phyloP scores from a whole-genome alignment of 1,140 invertebrate genomes.

The Melanaphis sacchari region DNA sequence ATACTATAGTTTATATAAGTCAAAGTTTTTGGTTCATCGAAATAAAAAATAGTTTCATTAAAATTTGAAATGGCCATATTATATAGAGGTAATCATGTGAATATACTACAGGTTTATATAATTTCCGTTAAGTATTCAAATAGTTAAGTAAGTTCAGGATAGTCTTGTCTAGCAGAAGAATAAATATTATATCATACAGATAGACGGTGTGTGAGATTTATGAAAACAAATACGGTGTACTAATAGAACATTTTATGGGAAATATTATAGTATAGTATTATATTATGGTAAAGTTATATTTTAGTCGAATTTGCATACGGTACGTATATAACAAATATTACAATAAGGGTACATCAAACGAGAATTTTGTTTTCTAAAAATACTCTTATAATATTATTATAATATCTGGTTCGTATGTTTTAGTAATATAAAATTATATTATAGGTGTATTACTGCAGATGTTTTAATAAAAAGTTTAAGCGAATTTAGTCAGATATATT shows the following conservation, averaged over 20 bases:
- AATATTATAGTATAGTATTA: neutral
- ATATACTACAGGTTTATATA: neutral
- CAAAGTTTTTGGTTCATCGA: neutral
- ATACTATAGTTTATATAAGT: neutral
- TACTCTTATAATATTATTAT: neutral
- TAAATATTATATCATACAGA: neutral
- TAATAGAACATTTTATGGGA: neutral
- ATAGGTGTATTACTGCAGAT: neutral
- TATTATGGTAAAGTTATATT: neutral
- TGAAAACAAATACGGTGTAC: neutral
- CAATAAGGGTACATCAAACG: neutral
- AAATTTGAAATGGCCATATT: neutral
- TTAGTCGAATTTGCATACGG: neutral
- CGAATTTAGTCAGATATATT: neutral
- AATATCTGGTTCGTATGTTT: neutral
- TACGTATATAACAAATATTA: neutral
- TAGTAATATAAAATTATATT: neutral
- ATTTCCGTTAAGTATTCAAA: neutral
- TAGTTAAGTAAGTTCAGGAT: neutral
- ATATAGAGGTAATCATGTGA: neutral
- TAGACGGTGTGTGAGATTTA: neutral
- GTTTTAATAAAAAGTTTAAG: neutral
- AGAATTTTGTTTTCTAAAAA: neutral
- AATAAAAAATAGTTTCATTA: neutral
- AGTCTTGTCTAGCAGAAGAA: neutral